Base-by-base conservation (phyloP, 2,797 vertebrate species). In the Arremon aurantiirostris region DNA sequence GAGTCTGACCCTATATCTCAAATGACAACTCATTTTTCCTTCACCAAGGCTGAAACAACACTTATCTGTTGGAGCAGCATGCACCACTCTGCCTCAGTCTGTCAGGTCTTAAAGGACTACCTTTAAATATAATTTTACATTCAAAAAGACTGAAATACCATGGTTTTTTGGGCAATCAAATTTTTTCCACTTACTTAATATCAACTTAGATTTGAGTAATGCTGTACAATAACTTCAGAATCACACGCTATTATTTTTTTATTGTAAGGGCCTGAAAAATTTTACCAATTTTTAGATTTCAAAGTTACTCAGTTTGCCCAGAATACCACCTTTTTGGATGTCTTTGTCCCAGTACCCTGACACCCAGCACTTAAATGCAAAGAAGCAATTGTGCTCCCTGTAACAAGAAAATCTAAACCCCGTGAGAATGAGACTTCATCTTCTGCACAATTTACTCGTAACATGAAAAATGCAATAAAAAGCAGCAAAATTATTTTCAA, bases 101-200 rank as follows among this genome's bases (percentile, higher is more conserved):
- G 53, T 30, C 63, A 82, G 27, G 5, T 71, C 37, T 87, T 30
- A 77, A 89, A 91, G 9, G 8, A 70, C 26, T 60, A 14, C 9
- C 6, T 65, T 66, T 30, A 84, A 83, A 63, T 2, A 1, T 12
- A 44, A 14, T 39, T 41, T 71, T 68, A 18, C 44, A 82, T 68
- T 69, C 28, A 32, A 20, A 61, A 77, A 72, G 3, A 83, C 8
- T 57, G 37, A 90, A 78, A 86, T 22, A 49, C 1, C 28, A 4
- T 39, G 6, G 1, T 2, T 6, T 72, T 79, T 50, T 15, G 1
- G 3, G 11, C 26, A 39, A 34, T 10, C 0, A 8, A 68, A 65
- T 79, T 0, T 37, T 41, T 93, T 80, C 11, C 26, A 55, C 3
- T 70, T n/a, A 11, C 6, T 21, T 86, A 47, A 76, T 35, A 82